Evolutionary conservation across 2,888 invertebrate species (phyloP), one percentile per base, ranked within the genome.

Genomic region (Lysandra coridon): DNA sequence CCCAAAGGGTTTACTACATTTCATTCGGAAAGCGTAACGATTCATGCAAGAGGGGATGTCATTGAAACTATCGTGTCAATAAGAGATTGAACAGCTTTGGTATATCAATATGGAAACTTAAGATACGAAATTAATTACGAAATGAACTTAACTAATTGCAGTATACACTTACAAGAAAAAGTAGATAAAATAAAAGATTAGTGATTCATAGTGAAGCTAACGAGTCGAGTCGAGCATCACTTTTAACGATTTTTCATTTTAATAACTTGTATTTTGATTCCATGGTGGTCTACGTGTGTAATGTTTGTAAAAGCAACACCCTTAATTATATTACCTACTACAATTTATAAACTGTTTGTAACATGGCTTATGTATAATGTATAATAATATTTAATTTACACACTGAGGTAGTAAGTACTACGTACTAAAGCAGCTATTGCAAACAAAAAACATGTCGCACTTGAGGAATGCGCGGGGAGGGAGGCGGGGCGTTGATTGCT

Each of bases 131-230:
- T 69, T 69, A 69, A 69, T 69, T 69, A 69, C 69, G 37, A 69
- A 69, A 69, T 17, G 69, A 69, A 69, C 69, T 69, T 69, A 69
- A 69, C 69, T 69, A 69, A 69, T 69, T 69, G 69, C 69, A 37
- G 69, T 69, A 69, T 69, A 69, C 69, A 69, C 69, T 69, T 69
- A 69, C 69, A 69, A 33, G 69, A 69, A 69, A 69, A 69, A 69
- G 64, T 33, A 69, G 69, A 69, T 5, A 69, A 69, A 69, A 69
- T 37, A 69, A 69, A 69, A 69, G 69, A 69, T 69, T 69, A 69
- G 69, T 69, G 69, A 69, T 69, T 69, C 33, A 69, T 69, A 69
- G 33, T 23, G 69, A 69, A 37, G 69, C 5, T 69, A 69, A 69
- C 69, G 33, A 69, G 69, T 49, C 1, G 30, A 14, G 4, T 69